Evolutionary conservation across 2,888 invertebrate species (phyloP).

Genomic region (Oxycera nigricornis): DNA sequence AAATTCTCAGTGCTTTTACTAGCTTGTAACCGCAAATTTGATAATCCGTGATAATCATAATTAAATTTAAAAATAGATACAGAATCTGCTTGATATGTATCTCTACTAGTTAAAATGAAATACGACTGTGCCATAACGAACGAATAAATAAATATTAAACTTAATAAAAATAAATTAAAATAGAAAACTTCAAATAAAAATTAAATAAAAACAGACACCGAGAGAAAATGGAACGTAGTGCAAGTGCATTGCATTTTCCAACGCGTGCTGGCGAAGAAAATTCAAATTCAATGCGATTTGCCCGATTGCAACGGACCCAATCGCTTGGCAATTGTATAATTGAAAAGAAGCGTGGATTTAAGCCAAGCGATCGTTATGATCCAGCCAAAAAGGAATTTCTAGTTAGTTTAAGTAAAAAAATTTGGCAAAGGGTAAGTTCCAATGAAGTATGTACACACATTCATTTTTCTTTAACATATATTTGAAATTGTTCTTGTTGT

Average conservation of each 20-base stretch:
- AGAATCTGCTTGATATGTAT: too few relatives aligned
- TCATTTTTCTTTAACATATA: not conserved
- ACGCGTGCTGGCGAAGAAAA: not conserved
- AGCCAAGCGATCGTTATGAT: constrained; percentile 82
- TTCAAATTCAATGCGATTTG: not conserved
- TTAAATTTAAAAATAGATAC: too few relatives aligned
- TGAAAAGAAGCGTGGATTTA: constrained; percentile 78
- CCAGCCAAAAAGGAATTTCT: constrained; percentile 82
- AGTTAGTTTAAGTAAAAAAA: constrained; percentile 78
- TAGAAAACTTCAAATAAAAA: too few relatives aligned
- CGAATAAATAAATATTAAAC: too few relatives aligned
- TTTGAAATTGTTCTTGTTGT: not conserved
- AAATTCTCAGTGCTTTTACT: too few relatives aligned
- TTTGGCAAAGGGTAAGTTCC: constrained; percentile 77
- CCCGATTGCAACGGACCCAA: constrained; percentile 61
- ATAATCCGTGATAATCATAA: too few relatives aligned
- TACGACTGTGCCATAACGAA: too few relatives aligned
- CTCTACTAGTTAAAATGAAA: too few relatives aligned
- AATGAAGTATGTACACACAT: not conserved
- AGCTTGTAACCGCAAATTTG: too few relatives aligned
- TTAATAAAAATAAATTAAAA: too few relatives aligned
- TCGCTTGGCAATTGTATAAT: constrained; percentile 67
- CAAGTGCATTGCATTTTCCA: constrained; percentile 20
- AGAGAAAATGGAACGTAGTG: constrained; percentile 35
- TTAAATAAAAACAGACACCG: too few relatives aligned